phyloP scores from a whole-genome alignment of 2,888 invertebrate species.

The Tuberolachnus salignus region DNA sequence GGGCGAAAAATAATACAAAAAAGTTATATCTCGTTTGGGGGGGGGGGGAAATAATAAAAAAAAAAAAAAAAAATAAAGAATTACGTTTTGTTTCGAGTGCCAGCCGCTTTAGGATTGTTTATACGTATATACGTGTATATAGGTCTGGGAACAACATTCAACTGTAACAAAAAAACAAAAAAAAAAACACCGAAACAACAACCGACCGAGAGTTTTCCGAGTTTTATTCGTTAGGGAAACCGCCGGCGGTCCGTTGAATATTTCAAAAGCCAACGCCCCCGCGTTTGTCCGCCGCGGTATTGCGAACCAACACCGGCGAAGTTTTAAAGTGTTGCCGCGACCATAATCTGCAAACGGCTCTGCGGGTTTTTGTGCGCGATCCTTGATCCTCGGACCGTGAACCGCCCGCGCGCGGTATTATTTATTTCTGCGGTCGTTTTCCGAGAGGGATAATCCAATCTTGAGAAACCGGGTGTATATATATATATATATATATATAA shows the following conservation, averaged over 20 bases:
- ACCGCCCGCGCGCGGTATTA: slow-evolving; percentile 42
- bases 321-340: slow-evolving; percentile 54
- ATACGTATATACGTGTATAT: too few relatives aligned
- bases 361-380: slow-evolving; percentile 30
- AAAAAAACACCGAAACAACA: background rate
- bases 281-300: background rate
- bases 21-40: too few relatives aligned
- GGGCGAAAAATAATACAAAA: too few relatives aligned
- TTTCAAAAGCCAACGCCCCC: slow-evolving; percentile 33
- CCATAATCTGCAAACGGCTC: slow-evolving; percentile 49
- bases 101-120: too few relatives aligned
- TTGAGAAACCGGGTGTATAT: slow-evolving; percentile 54
- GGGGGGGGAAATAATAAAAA: too few relatives aligned
- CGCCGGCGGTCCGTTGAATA: slow-evolving; percentile 35
- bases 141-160: too few relatives aligned
- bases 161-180: background rate
- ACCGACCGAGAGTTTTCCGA: background rate
- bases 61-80: too few relatives aligned
- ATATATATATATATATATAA: too few relatives aligned
- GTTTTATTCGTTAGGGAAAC: background rate
- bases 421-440: slow-evolving; percentile 55
- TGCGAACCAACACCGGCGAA: slow-evolving; percentile 3
- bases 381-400: slow-evolving; percentile 57
- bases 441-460: slow-evolving; percentile 53
- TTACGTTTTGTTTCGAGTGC: too few relatives aligned